A percentile compares a stretch with the other conserved stretches of the same genome.
phyloP scores from a whole-genome alignment of 2,888 invertebrate genomes.

The Pristionchus entomophagus region DNA sequence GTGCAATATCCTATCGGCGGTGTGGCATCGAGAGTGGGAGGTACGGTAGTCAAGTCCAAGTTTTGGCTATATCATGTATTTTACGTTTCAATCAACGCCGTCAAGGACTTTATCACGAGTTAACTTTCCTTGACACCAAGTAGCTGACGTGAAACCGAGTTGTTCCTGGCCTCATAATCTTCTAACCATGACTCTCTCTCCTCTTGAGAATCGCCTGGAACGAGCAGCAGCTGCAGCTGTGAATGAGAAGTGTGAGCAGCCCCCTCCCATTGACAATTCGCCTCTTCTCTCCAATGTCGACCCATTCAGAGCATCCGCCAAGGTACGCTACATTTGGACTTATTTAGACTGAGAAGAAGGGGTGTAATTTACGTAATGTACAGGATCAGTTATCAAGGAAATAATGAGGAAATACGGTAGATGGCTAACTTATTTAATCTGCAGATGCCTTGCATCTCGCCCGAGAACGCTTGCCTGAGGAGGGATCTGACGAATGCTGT shows the following conservation, averaged over 20 bases:
- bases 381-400: background rate
- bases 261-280: slow-evolving; percentile 51
- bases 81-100: no score
- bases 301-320: slow-evolving; percentile 12
- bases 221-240: background rate
- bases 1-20: slow-evolving; percentile 64
- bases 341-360: background rate
- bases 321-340: background rate
- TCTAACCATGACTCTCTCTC: no score
- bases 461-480: slow-evolving; percentile 60
- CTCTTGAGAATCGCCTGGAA: slow-evolving; percentile 16
- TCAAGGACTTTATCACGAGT: no score
- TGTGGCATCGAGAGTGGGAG: slow-evolving; percentile 63
- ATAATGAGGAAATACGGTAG: no score
- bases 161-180: background rate
- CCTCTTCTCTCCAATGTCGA: slow-evolving; percentile 47
- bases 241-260: background rate
- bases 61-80: no score
- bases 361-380: background rate
- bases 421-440: background rate
- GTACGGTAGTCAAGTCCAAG: slow-evolving; percentile 13
- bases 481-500: slow-evolving; percentile 51
- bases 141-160: background rate
- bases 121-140: no score
- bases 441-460: slow-evolving; percentile 61